Base-by-base conservation (phyloP, 1,140 invertebrate genomes). In the Drosophila littoralis region DNA sequence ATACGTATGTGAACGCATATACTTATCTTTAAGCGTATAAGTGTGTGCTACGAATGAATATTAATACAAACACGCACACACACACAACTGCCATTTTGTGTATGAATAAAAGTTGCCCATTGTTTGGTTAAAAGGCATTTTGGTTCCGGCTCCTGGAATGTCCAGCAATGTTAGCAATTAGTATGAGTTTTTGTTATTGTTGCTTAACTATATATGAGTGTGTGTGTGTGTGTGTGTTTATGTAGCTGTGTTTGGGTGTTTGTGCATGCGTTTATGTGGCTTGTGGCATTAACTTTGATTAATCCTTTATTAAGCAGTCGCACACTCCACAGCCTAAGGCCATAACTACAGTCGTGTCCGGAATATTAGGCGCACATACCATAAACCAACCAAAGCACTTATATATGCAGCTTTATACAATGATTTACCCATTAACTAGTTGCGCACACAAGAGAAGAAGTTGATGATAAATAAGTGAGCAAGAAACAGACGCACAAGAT, bases 21-120 rank as follows among this genome's bases (percentile, higher is more conserved):
- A n/a, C n/a, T n/a, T n/a, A 36, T 64, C 22, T 48, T 45, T 60
- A 57, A 12, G 33, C 8, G 33, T 50, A 15, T 52, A 13, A 9
- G 13, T 43, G 7, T 48, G 15, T 10, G 6, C 6, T 43, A 45
- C 63, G 67, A 57, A 86, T 81, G 75, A 88, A 88, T 85, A 82
- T 88, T 88, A 76, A 81, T 81, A 42, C 63, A 63, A 28, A 50
- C 22, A 22, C 22, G 22, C 22, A 22, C 59, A 70, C 38, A 7
- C 22, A 8, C 57, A 55, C 50, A 9, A 8, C 7, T 36, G 51
- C 33, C 40, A 55, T 58, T 59, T 63, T 67, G 35, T 59, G 64
- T 77, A 83, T 83, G 76, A 82, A 86, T 86, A 82, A 77, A 88
- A 79, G 65, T 74, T 72, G 83, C 72, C 76, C 63, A 68, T 86